Evolutionary conservation across 2,888 invertebrate genomes (phyloP), one percentile per base, ranked within the genome.

Genomic region (Amblyjoppa proteus): DNA sequence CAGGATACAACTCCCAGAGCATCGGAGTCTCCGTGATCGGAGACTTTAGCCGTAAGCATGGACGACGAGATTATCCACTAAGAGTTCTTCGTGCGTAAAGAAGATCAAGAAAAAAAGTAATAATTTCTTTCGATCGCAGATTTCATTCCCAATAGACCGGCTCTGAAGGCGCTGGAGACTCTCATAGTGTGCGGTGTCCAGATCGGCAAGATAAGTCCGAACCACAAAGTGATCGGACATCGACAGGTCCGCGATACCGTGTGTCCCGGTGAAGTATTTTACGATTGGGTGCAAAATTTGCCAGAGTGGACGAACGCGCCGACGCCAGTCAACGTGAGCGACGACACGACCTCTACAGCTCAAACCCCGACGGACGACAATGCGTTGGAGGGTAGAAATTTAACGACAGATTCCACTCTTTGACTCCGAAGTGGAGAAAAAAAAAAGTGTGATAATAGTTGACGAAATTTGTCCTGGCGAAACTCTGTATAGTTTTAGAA

Each of bases 11-110:
- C 87, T 90, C 86, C 3, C 93, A 93, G 78, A 93, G 94, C 81
- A 94, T 94, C 66, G 94, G 94, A 9, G 92, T 94, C 64, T 94
- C 93, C 68, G 49, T 94, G 5, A 93, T 94, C 45, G 94, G 94
- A 16, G 90, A 93, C 75, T 94, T 93, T 75, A 92, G 89, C 3
- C 88, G 94, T 94, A 88, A 87, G 88, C 88, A 38, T 34, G 31
- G 69, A 56, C 16, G 20, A 41, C 74, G 28, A 13, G 6, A 34
- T 11, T 7, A 41, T 41, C 11, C 41, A 41, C 41, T 41, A 11
- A 11, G 16, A 45, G 3, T 45, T 16, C 4, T 49, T 16, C n/a
- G 20, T 16, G 25, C 9, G 20, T 56, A 9, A 11, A 66, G n/a
- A 83, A 61, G 13, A 34, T 70, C 28, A 56, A 53, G 16, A 70